Base-by-base conservation (phyloP, 2,113 vertebrate species). In the Pimephales promelas region DNA sequence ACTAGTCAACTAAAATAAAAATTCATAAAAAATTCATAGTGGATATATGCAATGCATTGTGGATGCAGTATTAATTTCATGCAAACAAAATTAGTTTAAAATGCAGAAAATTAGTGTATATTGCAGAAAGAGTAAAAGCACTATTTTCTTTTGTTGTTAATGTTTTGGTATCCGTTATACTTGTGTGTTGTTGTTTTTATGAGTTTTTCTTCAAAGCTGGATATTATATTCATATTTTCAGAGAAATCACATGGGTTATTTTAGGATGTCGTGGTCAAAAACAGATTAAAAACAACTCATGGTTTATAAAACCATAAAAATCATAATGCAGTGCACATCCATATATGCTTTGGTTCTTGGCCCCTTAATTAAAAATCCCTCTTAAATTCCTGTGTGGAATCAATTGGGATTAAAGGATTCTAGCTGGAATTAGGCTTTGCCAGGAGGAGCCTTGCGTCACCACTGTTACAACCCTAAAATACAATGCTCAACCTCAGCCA, bases 391-490 rank as follows among this genome's bases (percentile, higher is more conserved):
- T 28, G 40, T 43, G 31, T 31, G 52, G 36, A 81, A 76, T 81
- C 71, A 75, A 56, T 77, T 22, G 61, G 64, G 77, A 85, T 88
- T 83, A 81, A 62, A 79, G 76, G 81, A 77, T 71, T 81, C 49
- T 24, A 45, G 68, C 36, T 76, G 31, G 59, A 40, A 80, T 80
- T 66, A 75, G 59, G 45, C 56, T 82, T 40, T 26, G 49, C 26
- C 26, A 47, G 57, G 22, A 62, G 43, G 49, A 18, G 52, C 18
- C 52, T 4, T 54, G 52, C 52, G 52, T 54, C 52, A 54, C 52
- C 52, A 54, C 52, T 3, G 18, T 54, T 22, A 18, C 52, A 31
- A 34, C 49, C 24, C 83, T 31, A 5, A 71, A n/a, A 47, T 36
- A 59, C 75, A 11, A 28, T 34, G n/a, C 28, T 62, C 5, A 24